A percentile compares a stretch with the other conserved stretches of the same genome.
Conservation (phyloP, 2,797 vertebrate genomes). For the Neostethus bicornis region DNA sequence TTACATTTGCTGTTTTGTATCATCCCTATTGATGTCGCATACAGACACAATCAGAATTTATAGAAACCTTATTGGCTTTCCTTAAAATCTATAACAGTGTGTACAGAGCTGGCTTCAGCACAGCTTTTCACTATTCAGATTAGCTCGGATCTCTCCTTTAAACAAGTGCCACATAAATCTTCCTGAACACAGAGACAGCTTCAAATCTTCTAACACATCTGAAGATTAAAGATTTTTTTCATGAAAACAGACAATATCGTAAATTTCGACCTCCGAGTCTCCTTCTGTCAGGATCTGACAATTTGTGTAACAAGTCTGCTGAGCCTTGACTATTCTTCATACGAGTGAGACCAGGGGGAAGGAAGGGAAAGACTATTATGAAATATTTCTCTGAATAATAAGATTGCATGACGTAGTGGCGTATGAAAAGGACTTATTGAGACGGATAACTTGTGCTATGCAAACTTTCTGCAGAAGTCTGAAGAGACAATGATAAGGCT, state of each 20-base stretch:
- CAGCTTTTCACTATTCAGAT: slow-evolving; percentile 1
- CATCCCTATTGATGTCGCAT: background rate
- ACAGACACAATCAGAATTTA: slow-evolving; percentile 13
- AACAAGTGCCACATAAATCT: slow-evolving; percentile 46
- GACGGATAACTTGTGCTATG: slow-evolving; percentile 57
- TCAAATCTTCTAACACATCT: slow-evolving; percentile 21
- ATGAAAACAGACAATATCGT: slow-evolving; percentile 37
- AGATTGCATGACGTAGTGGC: slow-evolving; percentile 39
- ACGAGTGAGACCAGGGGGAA: slow-evolving; percentile 1
- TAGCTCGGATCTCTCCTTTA: slow-evolving; percentile 28
- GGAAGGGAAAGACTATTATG: slow-evolving; percentile 9
- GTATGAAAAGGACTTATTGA: slow-evolving; percentile 62
- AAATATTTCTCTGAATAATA: slow-evolving; percentile 37
- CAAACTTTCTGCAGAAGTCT: slow-evolving; percentile 63
- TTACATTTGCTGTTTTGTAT: slow-evolving; percentile 16
- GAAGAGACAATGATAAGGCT: slow-evolving; percentile 59
- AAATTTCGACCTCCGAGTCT: slow-evolving; percentile 14
- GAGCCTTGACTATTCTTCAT: slow-evolving; percentile 35
- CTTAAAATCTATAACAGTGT: slow-evolving; percentile 7
- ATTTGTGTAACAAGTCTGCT: slow-evolving; percentile 13
- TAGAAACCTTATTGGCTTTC: slow-evolving; percentile 11
- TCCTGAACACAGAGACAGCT: slow-evolving; percentile 8
- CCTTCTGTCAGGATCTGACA: slow-evolving; percentile 14
- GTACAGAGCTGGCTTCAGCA: slow-evolving; percentile 6
- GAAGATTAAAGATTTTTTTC: slow-evolving; percentile 38